Base-by-base conservation (phyloP, 2,888 invertebrate genomes). In the Villa cingulata region DNA sequence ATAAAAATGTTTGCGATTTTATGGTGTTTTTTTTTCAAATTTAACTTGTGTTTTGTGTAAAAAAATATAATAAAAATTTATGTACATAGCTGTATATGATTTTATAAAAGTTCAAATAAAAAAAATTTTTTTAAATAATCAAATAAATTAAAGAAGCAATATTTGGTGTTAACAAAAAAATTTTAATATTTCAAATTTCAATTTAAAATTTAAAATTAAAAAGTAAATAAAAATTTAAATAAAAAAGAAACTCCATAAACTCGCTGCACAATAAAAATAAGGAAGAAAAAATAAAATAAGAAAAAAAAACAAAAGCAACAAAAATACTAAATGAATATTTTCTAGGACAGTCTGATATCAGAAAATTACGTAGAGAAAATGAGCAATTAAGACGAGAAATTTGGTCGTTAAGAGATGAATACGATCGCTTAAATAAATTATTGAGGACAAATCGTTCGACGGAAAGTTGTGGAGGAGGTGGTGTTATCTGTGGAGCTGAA, bases 361-460 rank as follows among this genome's bases (percentile, higher is more conserved):
- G 89, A 69, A 89, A 90, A 64, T 65, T 91, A 60, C 82, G 87
- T 53, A 74, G 86, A 39, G 90, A 91, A 63, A 90, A 90, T 72
- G 89, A 90, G 56, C 85, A 86, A 65, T 72, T 91, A 48, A 81
- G 87, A 59, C 74, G 87, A 19, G 90, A 90, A 70, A 86, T 90
- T 62, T 89, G 87, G 74, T 83, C 83, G 48, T 74, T 90, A 45
- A 75, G 90, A 32, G 89, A 90, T 65, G 89, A 90, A 68, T 90
- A 89, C 68, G 89, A 90, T 65, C 78, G 86, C 46, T 73, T 90
- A 57, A 88, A 89, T 68, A 82, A 80, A 59, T 75, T 87, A 63
- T 74, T 90, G 60, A 80, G 80, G 48, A 78, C 72, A 32, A 62
- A 63, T 51, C 53, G 73, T 61, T 57, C 62, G 18, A 59, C 62